phyloP scores from a whole-genome alignment of 2,797 vertebrate genomes.

The Rhinatrema bivittatum region DNA sequence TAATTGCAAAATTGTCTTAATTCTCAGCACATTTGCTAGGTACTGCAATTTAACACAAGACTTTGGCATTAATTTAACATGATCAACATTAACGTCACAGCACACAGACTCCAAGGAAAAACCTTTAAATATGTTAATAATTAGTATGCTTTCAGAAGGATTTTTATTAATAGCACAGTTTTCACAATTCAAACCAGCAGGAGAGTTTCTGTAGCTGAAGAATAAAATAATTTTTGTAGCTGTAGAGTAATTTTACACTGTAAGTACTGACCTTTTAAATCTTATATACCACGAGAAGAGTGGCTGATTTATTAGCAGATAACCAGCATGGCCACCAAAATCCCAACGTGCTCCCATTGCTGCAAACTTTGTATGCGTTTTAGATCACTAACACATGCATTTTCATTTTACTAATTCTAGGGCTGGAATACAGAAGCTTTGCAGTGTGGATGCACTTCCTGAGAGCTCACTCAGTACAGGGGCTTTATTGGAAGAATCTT shows the following conservation, averaged over 20 bases:
- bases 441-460: too few species aligned
- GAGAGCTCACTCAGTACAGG: too few species aligned
- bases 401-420: too few species aligned
- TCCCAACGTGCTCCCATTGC: too few species aligned
- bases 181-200: not conserved
- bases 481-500: too few species aligned
- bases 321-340: too few species aligned
- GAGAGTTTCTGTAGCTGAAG: not conserved
- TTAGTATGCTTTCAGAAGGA: not conserved
- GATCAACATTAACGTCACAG: conserved; percentile 20
- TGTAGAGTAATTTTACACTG: not conserved
- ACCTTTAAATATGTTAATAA: not conserved
- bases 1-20: conserved; percentile 23
- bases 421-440: too few species aligned
- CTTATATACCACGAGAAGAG: not conserved
- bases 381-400: too few species aligned
- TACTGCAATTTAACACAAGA: conserved; percentile 31
- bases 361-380: too few species aligned
- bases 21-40: conserved; percentile 7
- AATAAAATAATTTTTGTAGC: not conserved
- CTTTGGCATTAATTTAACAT: conserved; percentile 35
- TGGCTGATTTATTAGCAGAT: conserved; percentile 1
- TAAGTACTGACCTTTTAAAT: not conserved
- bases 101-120: conserved; percentile 2
- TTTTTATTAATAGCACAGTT: conserved; percentile 5